A percentile compares a stretch with the other conserved stretches of the same genome.
These are phyloP conservation scores for Numenius phaeopus DNA, from an alignment of 2,797 vertebrate genomes.

Conservation along the genomic window DNA sequence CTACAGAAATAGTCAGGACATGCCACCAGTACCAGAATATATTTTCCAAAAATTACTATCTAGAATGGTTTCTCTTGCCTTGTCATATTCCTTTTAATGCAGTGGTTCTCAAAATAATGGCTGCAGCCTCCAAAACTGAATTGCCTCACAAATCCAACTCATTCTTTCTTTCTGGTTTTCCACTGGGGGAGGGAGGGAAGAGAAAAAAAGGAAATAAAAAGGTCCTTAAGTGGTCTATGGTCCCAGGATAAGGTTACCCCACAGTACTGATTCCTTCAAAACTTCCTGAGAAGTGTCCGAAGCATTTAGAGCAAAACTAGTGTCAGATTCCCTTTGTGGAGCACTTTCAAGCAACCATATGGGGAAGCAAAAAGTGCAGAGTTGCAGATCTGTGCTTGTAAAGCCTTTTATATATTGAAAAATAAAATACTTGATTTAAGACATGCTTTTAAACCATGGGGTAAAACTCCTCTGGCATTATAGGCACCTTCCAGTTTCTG, in stretches of 20 bases:
- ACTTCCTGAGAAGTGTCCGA: background rate
- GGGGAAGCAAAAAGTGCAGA: background rate
- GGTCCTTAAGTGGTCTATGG: background rate
- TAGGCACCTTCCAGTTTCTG: background rate
- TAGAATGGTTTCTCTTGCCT: background rate
- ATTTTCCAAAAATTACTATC: background rate
- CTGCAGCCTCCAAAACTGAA: background rate
- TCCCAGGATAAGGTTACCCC: background rate
- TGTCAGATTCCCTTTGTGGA: background rate
- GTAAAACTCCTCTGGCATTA: background rate
- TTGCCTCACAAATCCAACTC: background rate
- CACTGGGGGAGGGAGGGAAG: rapidly evolving
- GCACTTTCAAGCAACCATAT: background rate
- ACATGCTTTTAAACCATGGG: background rate
- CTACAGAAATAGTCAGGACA: background rate
- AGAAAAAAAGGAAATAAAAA: background rate
- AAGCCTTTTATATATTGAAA: background rate
- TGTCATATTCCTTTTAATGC: background rate
- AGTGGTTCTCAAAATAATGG: background rate
- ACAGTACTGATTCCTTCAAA: background rate
- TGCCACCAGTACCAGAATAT: background rate
- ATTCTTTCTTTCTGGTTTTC: background rate
- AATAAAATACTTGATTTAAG: background rate
- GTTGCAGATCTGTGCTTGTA: background rate
- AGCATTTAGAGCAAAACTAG: background rate